Conservation (phyloP, 2,888 invertebrate genomes). For the Cylindroiulus punctatus region DNA sequence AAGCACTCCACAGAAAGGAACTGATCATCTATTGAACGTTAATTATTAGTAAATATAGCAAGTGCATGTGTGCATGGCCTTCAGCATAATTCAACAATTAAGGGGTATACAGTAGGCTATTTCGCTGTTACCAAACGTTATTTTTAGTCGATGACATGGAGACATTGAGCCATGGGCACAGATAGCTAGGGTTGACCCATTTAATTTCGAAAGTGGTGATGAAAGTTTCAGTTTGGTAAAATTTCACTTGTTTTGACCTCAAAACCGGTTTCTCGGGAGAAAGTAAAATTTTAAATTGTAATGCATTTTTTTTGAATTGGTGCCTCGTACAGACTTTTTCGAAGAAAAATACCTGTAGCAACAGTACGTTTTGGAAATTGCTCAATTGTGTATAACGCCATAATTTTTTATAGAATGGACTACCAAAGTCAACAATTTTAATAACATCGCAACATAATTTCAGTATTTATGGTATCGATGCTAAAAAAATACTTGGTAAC, state of each 20-base stretch:
- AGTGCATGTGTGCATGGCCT: background rate
- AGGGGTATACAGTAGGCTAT: background rate
- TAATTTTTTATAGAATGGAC: too few relatives aligned
- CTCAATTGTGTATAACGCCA: too few relatives aligned
- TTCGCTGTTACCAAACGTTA: background rate
- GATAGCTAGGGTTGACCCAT: conserved; percentile 34
- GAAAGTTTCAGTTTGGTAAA: background rate
- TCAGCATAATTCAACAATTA: background rate
- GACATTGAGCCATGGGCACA: conserved; percentile 5
- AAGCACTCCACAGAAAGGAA: too few relatives aligned
- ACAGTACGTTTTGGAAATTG: too few relatives aligned
- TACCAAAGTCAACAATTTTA: too few relatives aligned
- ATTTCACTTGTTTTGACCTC: background rate
- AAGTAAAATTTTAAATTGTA: conserved; percentile 19
- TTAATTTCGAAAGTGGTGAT: background rate
- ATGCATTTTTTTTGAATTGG: background rate
- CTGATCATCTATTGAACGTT: too few relatives aligned
- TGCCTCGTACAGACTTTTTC: too few relatives aligned
- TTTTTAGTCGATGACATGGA: background rate
- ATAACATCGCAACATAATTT: too few relatives aligned
- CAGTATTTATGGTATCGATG: too few relatives aligned
- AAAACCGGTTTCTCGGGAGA: background rate
- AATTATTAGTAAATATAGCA: background rate
- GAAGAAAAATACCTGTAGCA: too few relatives aligned
- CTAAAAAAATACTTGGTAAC: too few relatives aligned